Base-by-base conservation (phyloP, 2,797 vertebrate genomes). In the Bovichtus diacanthus region DNA sequence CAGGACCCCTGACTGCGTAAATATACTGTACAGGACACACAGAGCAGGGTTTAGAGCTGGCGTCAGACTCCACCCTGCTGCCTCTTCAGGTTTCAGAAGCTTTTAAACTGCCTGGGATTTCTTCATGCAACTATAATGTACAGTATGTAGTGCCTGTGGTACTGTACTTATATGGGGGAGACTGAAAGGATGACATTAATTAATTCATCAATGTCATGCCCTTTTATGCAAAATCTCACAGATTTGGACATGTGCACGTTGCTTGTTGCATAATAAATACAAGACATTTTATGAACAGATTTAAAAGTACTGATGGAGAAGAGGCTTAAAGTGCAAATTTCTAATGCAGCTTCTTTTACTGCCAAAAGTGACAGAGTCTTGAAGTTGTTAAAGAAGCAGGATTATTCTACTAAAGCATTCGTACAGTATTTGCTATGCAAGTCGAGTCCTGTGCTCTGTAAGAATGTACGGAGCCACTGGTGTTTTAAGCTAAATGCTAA, bases 1-100 rank as follows among this genome's bases (percentile, higher is more conserved):
- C 74, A 85, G 90, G 90, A 87, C 72, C 84, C 78, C 55, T 5
- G 46, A 53, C 86, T 77, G 83, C 81, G 89, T 76, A 92, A 91
- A 92, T 88, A 84, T 81, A 89, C 90, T 86, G 79, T 82, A 80
- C 82, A 72, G 77, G 54, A 89, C 58, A 80, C 80, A 83, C 77
- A 72, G 74, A 77, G 62, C 68, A 64, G 70, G 29, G 36, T 73
- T 82, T 71, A 59, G 46, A 82, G 77, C 76, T 72, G 47, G 75
- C 15, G 9, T 59, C 12, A 77, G 76, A 66, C 74, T 56, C 79
- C 66, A 76, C 70, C 47, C 60, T 53, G 77, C 70, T 87, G 63
- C 41, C 72, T 65, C 38, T 71, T 60, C 25, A 49, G 34, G 47
- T 75, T 86, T 82, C 31, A 68, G 71, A 81, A 16, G 53, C 67